These are phyloP conservation scores for Blastomussa wellsi DNA, from an alignment of 92 coral and sea anemone genomes.

Conservation along the genomic window DNA sequence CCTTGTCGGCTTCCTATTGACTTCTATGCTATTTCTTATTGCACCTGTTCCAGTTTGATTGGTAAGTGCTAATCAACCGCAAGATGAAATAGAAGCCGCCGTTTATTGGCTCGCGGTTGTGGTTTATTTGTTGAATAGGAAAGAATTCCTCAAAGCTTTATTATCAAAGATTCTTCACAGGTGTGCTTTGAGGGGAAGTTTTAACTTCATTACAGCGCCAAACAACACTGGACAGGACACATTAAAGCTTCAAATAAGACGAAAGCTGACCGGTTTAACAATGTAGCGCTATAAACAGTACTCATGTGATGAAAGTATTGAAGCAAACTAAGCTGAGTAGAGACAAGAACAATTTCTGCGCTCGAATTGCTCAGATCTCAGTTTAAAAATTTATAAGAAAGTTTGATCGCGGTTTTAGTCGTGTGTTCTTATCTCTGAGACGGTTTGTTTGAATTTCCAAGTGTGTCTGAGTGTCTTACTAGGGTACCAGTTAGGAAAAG, in stretches of 20 bases:
- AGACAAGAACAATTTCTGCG: background rate
- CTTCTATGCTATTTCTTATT: background rate
- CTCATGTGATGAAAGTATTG: background rate
- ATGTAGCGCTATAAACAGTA: background rate
- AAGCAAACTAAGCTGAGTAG: background rate
- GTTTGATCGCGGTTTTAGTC: background rate
- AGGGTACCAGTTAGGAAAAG: background rate
- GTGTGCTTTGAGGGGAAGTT: background rate
- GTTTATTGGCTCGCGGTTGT: slow-evolving; percentile 7
- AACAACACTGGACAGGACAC: background rate
- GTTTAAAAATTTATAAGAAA: background rate
- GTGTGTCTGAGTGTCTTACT: background rate
- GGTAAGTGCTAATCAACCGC: slow-evolving; percentile 19
- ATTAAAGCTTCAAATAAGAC: background rate
- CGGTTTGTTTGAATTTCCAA: background rate
- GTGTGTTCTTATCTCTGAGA: background rate
- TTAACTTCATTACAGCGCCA: background rate
- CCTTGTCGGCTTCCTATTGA: slow-evolving; percentile 1
- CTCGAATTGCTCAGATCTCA: background rate
- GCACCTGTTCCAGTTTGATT: slow-evolving; percentile 10
- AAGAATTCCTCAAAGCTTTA: background rate
- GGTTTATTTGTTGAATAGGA: background rate
- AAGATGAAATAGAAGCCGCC: slow-evolving; percentile 18
- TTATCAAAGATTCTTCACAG: background rate
- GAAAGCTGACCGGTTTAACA: background rate